Conservation (phyloP, 2,888 invertebrate species). For the Spodoptera littoralis region DNA sequence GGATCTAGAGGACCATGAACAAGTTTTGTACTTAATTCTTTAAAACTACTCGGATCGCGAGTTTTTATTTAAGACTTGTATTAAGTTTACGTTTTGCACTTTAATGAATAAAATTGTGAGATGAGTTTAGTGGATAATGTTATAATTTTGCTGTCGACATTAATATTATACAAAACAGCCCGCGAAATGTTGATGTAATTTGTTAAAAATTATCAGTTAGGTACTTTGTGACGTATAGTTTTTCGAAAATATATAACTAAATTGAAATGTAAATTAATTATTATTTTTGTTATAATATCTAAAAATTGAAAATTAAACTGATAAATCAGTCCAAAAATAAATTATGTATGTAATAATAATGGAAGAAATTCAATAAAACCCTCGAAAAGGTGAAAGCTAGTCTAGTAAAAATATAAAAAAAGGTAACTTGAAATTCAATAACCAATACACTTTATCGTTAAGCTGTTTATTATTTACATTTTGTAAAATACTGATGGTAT, state of each 20-base stretch:
- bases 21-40: constrained; percentile 66
- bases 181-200: constrained; percentile 4
- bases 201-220: not conserved
- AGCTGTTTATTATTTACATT: constrained; percentile 43
- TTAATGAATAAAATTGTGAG: constrained; percentile 26
- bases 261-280: not conserved
- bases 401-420: constrained; percentile 1
- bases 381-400: constrained; percentile 10
- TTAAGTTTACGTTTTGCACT: constrained; percentile 47
- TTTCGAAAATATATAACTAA: constrained; percentile 15
- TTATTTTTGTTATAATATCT: constrained; percentile 25
- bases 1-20: constrained; percentile 75
- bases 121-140: constrained; percentile 12
- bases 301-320: constrained; percentile 6
- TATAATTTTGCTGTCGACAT: constrained; percentile 9
- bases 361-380: not conserved
- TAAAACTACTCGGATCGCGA: constrained; percentile 44
- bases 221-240: not conserved
- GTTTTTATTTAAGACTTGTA: constrained; percentile 28
- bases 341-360: no score
- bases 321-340: constrained; percentile 2
- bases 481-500: constrained; percentile 60
- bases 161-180: constrained; percentile 6
- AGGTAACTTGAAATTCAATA: constrained; percentile 30
- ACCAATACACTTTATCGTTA: constrained; percentile 38